Percentiles rank a stretch among this genome's conserved stretches.
Conservation (phyloP, 1,140 invertebrate genomes). For the Callitettix versicolor region DNA sequence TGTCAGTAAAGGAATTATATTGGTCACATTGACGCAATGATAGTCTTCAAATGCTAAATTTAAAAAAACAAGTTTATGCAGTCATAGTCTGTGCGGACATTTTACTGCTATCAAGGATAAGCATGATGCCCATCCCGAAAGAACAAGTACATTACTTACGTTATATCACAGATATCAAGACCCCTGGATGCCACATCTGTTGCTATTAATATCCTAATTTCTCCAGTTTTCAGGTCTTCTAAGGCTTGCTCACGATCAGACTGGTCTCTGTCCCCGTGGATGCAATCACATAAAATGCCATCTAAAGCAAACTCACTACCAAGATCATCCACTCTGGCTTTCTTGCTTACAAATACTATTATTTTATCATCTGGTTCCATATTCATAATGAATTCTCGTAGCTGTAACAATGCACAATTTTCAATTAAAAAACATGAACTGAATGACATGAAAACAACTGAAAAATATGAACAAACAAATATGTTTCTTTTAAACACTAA, state of each 20-base stretch:
- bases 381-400: slow-evolving; percentile 32
- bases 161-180: slow-evolving; percentile 54
- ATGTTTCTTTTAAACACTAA: too few relatives aligned
- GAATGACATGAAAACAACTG: too few relatives aligned
- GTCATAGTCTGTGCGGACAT: too few relatives aligned
- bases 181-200: slow-evolving; percentile 92
- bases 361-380: slow-evolving; percentile 66
- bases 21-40: too few relatives aligned
- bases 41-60: too few relatives aligned
- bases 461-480: too few relatives aligned
- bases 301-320: slow-evolving; percentile 61
- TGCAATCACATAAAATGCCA: slow-evolving; percentile 57
- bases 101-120: too few relatives aligned
- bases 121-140: too few relatives aligned
- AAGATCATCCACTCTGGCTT: slow-evolving; percentile 68
- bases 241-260: slow-evolving; percentile 74
- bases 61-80: too few relatives aligned
- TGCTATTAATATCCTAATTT: slow-evolving; percentile 89
- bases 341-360: slow-evolving; percentile 81
- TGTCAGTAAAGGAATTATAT: too few relatives aligned
- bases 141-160: slow-evolving; percentile 46
- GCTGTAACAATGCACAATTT: too few relatives aligned
- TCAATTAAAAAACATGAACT: too few relatives aligned
- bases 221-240: slow-evolving; percentile 67
- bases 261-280: slow-evolving; percentile 86